Conservation (phyloP, 2,113 vertebrate species). For the Mellivora capensis region DNA sequence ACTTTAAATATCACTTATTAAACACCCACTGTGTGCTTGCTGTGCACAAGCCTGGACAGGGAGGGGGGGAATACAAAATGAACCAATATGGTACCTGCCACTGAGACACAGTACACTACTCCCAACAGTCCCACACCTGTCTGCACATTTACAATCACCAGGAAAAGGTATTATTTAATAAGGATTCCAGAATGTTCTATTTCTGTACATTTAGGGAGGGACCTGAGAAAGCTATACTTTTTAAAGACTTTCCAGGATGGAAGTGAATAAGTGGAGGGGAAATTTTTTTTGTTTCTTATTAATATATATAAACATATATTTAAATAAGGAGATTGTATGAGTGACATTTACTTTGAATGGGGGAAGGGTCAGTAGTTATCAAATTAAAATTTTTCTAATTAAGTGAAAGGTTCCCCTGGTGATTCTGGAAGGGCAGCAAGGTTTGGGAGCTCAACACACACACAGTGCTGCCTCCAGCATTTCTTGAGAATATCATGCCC, state of each 20-base stretch:
- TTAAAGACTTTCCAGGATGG: not conserved
- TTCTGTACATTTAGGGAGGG: not conserved
- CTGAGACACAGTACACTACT: not conserved
- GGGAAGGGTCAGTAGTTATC: not conserved
- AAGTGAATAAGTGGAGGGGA: not conserved
- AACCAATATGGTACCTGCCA: not conserved
- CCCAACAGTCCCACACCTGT: not conserved
- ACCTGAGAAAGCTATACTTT: not conserved
- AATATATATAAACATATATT: not conserved
- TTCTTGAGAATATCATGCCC: not conserved
- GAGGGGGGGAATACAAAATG: not conserved
- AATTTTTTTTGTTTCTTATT: not conserved
- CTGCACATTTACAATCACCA: not conserved
- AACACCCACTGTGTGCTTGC: not conserved
- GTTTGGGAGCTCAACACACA: not conserved
- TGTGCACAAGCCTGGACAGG: not conserved
- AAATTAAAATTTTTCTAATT: constrained; percentile 34
- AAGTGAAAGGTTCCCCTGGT: not conserved
- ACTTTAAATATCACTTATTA: not conserved
- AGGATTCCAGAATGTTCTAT: not conserved
- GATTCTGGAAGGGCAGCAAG: not conserved
- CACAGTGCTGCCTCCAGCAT: not conserved
- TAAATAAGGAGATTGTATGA: not conserved
- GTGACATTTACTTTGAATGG: constrained; percentile 22
- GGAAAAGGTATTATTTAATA: not conserved